These are phyloP conservation scores for Myripristis murdjan DNA, from an alignment of 2,797 vertebrate species.

Conservation along the genomic window DNA sequence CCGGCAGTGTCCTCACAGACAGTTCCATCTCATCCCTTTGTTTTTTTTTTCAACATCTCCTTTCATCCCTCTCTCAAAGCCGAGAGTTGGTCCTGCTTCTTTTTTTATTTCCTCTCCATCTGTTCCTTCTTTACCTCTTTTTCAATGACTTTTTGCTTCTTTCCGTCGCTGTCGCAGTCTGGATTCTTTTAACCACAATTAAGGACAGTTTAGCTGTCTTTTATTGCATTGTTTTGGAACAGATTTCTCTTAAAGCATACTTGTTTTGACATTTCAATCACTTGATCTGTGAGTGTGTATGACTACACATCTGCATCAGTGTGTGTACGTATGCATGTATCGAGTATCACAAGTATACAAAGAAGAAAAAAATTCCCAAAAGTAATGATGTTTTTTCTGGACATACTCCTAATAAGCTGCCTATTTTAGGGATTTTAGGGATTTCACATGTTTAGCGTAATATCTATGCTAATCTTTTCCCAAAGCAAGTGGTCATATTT, in stretches of 20 bases:
- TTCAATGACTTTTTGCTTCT: slow-evolving; percentile 22
- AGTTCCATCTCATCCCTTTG: slow-evolving; percentile 34
- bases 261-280: neutral
- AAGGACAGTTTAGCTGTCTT: slow-evolving; percentile 12
- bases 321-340: neutral
- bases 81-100: neutral
- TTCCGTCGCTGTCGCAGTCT: slow-evolving; percentile 20
- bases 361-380: neutral
- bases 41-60: slow-evolving; percentile 29
- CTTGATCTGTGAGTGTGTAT: neutral
- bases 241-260: neutral
- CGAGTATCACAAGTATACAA: slow-evolving; percentile 11
- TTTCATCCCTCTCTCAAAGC: slow-evolving; percentile 20
- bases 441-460: no score
- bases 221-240: slow-evolving; percentile 7
- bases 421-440: no score
- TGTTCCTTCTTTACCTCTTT: slow-evolving; percentile 40
- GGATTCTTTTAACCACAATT: slow-evolving; percentile 12
- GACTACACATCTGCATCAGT: no score
- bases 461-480: no score
- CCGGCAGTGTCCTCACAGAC: slow-evolving; percentile 8
- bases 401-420: no score
- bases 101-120: slow-evolving; percentile 53
- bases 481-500: no score
- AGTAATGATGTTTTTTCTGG: no score